phyloP scores from a whole-genome alignment of 2,888 invertebrate species.

The Amaurobius ferox region DNA sequence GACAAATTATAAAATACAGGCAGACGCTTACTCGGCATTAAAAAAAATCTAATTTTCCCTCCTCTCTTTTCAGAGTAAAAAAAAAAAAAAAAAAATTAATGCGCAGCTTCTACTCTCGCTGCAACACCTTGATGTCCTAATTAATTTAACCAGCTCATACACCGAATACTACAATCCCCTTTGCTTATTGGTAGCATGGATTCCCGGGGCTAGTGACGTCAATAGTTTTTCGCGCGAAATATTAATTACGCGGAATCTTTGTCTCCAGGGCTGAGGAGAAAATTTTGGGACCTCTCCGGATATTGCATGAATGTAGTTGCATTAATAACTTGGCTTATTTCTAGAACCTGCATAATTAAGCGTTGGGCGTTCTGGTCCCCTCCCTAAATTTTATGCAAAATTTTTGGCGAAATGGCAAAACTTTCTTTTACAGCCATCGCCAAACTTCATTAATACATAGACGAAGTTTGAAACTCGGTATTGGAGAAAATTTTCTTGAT shows the following conservation, averaged over 20 bases:
- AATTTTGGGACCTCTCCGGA: slow-evolving; percentile 17
- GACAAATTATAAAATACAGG: background rate
- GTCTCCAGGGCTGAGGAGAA: slow-evolving; percentile 37
- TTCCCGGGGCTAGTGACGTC: slow-evolving; percentile 44
- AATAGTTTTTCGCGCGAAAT: slow-evolving; percentile 64
- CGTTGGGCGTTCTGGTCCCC: background rate
- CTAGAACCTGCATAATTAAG: slow-evolving; percentile 56
- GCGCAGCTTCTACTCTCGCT: background rate
- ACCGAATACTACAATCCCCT: background rate
- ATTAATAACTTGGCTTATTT: slow-evolving; percentile 59
- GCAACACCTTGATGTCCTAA: slow-evolving; percentile 7
- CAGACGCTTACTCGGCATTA: background rate
- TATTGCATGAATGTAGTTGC: slow-evolving; percentile 32
- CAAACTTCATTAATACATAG: too few relatives aligned
- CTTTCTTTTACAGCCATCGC: too few relatives aligned
- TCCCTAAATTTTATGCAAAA: too few relatives aligned
- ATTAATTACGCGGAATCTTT: slow-evolving; percentile 68
- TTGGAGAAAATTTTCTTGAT: too few relatives aligned
- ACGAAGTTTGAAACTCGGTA: too few relatives aligned
- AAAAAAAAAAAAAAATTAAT: background rate
- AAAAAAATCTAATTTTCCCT: slow-evolving; percentile 7
- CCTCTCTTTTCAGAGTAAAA: background rate
- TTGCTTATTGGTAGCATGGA: slow-evolving; percentile 8
- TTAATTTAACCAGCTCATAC: slow-evolving; percentile 17
- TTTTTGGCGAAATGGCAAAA: too few relatives aligned